phyloP scores from a whole-genome alignment of 2,797 vertebrate species.

The Pantherophis vulpinus region DNA sequence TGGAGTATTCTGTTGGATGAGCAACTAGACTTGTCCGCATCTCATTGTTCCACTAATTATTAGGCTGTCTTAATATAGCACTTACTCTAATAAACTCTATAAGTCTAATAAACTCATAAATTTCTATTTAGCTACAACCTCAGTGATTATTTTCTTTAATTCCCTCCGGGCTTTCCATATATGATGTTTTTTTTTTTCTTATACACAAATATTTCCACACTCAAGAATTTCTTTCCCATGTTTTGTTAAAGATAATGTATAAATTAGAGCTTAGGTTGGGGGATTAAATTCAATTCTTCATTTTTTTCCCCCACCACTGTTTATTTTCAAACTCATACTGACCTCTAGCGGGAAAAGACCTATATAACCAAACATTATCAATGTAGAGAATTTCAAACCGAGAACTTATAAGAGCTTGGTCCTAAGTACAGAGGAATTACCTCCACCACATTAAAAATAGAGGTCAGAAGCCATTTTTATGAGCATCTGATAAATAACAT shows the following conservation, averaged over 20 bases:
- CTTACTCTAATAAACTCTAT: constrained; percentile 35
- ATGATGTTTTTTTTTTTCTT: constrained; percentile 55
- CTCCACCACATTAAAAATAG: background rate
- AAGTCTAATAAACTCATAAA: constrained; percentile 51
- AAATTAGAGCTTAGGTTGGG: constrained; percentile 58
- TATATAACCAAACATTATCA: constrained; percentile 31
- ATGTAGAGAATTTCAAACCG: background rate
- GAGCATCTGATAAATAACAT: background rate
- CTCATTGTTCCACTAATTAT: background rate
- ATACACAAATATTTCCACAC: constrained; percentile 58
- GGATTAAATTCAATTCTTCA: constrained; percentile 27
- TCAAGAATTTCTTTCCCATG: constrained; percentile 51
- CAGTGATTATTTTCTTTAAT: constrained; percentile 64
- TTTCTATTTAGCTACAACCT: constrained; percentile 58
- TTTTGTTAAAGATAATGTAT: constrained; percentile 34
- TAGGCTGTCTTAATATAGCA: constrained; percentile 51
- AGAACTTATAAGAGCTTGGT: background rate
- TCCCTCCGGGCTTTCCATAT: constrained; percentile 58
- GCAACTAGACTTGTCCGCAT: background rate
- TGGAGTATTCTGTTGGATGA: background rate
- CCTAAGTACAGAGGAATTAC: background rate
- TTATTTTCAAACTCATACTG: constrained; percentile 74
- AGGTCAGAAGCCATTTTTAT: background rate
- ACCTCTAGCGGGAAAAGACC: constrained; percentile 72
- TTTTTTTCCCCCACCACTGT: constrained; percentile 7